phyloP scores from a whole-genome alignment of 2,113 vertebrate genomes.

The Orcinus orca region DNA sequence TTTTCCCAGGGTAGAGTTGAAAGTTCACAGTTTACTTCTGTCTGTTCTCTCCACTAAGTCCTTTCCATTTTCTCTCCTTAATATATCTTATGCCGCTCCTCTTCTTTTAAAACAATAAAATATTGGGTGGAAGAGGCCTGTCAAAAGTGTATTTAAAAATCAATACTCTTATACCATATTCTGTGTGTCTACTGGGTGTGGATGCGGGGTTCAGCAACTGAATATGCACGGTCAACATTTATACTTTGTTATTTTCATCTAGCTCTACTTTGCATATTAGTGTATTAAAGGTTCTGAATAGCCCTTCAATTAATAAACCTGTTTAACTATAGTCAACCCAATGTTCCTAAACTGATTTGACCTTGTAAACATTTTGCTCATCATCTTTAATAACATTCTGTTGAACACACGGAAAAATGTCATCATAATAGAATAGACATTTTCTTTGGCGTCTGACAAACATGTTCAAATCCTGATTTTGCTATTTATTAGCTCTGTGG shows the following conservation, averaged over 20 bases:
- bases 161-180: neutral
- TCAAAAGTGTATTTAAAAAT: neutral
- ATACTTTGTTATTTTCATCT: neutral
- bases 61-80: neutral
- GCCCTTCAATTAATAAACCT: conserved; percentile 32
- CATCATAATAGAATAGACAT: neutral
- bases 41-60: neutral
- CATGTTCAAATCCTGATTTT: conserved; percentile 49
- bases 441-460: conserved; percentile 27
- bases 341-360: conserved; percentile 43
- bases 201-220: neutral
- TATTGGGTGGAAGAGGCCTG: neutral
- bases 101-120: neutral
- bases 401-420: conserved; percentile 24
- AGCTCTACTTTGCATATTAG: conserved; percentile 32
- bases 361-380: conserved; percentile 35
- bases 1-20: neutral
- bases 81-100: neutral
- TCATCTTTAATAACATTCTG: conserved; percentile 36
- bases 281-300: conserved; percentile 31
- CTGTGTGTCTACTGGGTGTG: neutral
- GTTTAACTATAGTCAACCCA: conserved; percentile 33
- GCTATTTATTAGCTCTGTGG: conserved; percentile 39
- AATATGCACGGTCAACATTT: neutral
- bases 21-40: neutral